Evolutionary conservation across 2,797 vertebrate genomes (phyloP).

Genomic region (Pangasius larnaudii): DNA sequence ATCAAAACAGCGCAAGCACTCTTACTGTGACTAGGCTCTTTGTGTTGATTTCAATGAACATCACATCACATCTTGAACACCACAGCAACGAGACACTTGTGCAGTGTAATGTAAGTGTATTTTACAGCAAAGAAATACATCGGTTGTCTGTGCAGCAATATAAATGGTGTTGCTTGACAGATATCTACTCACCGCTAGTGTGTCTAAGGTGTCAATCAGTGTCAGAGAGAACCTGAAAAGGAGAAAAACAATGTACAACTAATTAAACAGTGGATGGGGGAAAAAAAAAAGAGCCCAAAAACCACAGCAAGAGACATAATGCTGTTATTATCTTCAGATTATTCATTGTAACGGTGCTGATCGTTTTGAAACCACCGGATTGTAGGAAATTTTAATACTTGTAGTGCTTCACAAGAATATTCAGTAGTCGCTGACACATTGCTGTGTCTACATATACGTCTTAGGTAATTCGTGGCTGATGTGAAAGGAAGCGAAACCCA

Average conservation of each 20-base stretch:
- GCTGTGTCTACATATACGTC: neutral
- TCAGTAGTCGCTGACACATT: neutral
- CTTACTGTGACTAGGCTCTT: neutral
- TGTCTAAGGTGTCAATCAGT: slow-evolving; percentile 82
- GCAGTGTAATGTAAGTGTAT: neutral
- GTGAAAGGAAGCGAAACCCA: slow-evolving; percentile 60
- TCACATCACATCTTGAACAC: neutral
- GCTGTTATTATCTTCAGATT: neutral
- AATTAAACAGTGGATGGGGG: neutral
- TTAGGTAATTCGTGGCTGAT: neutral
- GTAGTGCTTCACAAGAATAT: neutral
- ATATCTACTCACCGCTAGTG: slow-evolving; percentile 78
- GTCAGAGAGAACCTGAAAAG: slow-evolving; percentile 81
- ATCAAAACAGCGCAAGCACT: neutral
- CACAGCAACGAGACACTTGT: neutral
- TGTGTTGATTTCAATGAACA: neutral
- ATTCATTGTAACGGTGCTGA: neutral
- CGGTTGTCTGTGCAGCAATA: neutral
- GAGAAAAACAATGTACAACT: neutral
- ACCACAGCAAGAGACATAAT: neutral
- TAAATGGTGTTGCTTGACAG: too few species aligned
- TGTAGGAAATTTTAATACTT: neutral
- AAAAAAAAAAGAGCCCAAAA: neutral
- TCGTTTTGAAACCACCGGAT: too few species aligned
- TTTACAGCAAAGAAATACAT: neutral